phyloP scores from a whole-genome alignment of 2,888 invertebrate genomes.

The Pseudeuparius sepicola region DNA sequence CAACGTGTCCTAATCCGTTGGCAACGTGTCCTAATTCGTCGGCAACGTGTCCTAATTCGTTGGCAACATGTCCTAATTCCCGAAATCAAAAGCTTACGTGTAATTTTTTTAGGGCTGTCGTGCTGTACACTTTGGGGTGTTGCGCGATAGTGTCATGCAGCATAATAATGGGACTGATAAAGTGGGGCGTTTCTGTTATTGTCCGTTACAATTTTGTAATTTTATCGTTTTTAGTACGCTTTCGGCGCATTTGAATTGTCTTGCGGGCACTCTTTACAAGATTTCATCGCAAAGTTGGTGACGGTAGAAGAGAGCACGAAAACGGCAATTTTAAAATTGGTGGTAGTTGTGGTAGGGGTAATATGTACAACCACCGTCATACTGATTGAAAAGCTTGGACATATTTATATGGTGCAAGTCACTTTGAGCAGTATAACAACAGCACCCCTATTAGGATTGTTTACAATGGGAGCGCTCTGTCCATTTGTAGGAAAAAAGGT shows the following conservation, averaged over 20 bases:
- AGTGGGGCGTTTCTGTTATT: too few species aligned
- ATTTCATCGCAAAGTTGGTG: conserved; percentile 43
- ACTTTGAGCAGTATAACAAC: conserved; percentile 44
- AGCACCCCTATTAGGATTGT: conserved; percentile 55
- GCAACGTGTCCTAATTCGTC: too few species aligned
- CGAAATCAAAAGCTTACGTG: too few species aligned
- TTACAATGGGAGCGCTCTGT: conserved; percentile 56
- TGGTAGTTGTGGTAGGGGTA: conserved; percentile 44
- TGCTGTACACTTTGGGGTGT: too few species aligned
- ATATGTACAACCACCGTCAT: conserved; percentile 63
- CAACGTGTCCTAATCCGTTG: too few species aligned
- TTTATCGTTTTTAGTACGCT: conserved; percentile 47
- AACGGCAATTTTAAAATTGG: conserved; percentile 50
- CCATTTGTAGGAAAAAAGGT: too few species aligned
- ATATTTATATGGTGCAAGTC: conserved; percentile 34
- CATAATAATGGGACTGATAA: too few species aligned
- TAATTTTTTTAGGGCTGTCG: too few species aligned
- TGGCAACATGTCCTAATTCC: too few species aligned
- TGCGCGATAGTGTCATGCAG: too few species aligned
- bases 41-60: too few species aligned
- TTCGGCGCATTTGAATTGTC: conserved; percentile 50
- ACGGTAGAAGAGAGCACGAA: conserved; percentile 42
- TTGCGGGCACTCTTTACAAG: conserved; percentile 52
- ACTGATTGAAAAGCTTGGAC: conserved; percentile 51
- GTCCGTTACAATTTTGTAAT: conserved; percentile 22